A percentile compares a stretch with the other conserved stretches of the same genome.
These are phyloP conservation scores for Drosophila maculinotata DNA, from an alignment of 2,888 invertebrate genomes.

Conservation along the genomic window DNA sequence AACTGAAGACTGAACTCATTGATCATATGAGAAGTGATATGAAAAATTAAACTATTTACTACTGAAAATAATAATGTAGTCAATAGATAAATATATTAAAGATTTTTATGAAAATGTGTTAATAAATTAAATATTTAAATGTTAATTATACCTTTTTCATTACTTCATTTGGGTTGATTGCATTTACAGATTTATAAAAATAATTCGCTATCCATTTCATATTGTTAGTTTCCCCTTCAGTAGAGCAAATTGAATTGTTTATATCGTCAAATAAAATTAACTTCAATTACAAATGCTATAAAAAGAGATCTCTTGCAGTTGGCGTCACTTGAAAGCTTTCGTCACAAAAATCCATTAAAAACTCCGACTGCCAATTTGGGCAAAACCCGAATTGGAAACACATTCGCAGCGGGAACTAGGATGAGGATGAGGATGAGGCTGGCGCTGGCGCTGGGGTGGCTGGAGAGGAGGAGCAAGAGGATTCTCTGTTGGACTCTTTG, in stretches of 20 bases:
- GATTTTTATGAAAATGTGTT: too few species aligned
- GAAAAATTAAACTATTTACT: too few species aligned
- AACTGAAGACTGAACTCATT: too few species aligned
- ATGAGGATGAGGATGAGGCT: background rate
- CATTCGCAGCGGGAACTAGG: conserved; percentile 25
- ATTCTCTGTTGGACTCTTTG: conserved; percentile 48
- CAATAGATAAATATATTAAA: too few species aligned
- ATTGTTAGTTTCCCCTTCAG: conserved; percentile 5
- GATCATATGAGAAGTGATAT: too few species aligned
- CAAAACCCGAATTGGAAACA: conserved; percentile 50
- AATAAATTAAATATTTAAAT: too few species aligned
- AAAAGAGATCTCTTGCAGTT: background rate
- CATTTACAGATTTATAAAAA: too few species aligned
- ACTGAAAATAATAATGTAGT: too few species aligned
- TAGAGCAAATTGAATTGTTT: conserved; percentile 51
- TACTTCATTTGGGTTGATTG: too few species aligned
- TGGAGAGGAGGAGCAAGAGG: background rate
- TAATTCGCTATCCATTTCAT: background rate
- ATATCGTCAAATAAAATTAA: conserved; percentile 46
- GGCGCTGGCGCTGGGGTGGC: background rate
- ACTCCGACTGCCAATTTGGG: conserved; percentile 48
- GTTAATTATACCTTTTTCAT: too few species aligned
- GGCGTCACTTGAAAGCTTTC: conserved; percentile 19
- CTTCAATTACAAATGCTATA: conserved; percentile 43
- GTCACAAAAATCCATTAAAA: conserved; percentile 51